Evolutionary conservation across 2,113 vertebrate genomes (phyloP), one percentile per base, ranked within the genome.

Genomic region (Melanotaenia duboulayi): DNA sequence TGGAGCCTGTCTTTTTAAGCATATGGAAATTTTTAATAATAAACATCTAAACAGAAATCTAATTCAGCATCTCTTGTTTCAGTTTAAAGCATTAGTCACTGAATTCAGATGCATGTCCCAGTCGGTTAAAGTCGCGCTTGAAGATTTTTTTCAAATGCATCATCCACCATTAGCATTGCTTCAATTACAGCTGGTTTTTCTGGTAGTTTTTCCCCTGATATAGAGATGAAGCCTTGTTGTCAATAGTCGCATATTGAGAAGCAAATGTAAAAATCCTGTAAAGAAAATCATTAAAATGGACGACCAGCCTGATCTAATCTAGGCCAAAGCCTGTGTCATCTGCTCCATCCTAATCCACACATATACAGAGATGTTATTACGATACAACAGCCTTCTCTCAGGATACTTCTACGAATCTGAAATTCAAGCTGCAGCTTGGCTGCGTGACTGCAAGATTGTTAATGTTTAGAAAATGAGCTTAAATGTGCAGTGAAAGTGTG

Each of bases 301-400:
- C n/a, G 74, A 22, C 44, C 14, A 25, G 63, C 52, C n/a, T n/a
- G 11, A 25, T 84, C 57, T 87, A 88, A 91, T 91, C 89, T 78
- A 65, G 84, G 74, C 80, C 79, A 83, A 87, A 91, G 78, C 88
- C 39, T 37, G 61, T 49, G 65, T 91, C 90, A 90, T 91, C 84
- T 90, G 89, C 75, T 88, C 78, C 71, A 17, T 79, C 77, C 68
- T 91, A 88, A 92, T 90, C 89, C 89, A 82, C 83, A 56, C 14
- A 84, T 86, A 80, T 82, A 78, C 71, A 83, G 80, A 84, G 82
- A 71, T 84, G 85, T 85, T 69, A 82, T 83, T 61, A 81, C 81
- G 71, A 80, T 28, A 25, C 65, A 44, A 42, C 22, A 8, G 22
- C 7, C 8, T 7, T 28, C 54, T 10, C 8, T 28, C 7, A 19